Base-by-base conservation (phyloP, 2,888 invertebrate species). In the Acronicta psi region DNA sequence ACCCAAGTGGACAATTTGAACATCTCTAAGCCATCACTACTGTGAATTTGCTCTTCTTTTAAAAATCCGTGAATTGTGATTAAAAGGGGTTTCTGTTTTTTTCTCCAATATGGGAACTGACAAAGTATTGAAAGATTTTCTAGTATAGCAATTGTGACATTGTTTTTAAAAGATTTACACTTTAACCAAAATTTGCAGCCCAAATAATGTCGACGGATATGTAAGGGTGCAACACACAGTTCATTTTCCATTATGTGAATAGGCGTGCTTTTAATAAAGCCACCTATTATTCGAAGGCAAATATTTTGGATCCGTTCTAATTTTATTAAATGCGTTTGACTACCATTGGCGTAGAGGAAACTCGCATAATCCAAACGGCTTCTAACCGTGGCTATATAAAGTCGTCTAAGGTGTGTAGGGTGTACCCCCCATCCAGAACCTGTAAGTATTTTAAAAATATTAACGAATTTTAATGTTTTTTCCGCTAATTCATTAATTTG, bases 1-100 rank as follows among this genome's bases (percentile, higher is more conserved):
- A 34, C 34, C 34, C 34, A 38, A 38, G 34, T 34, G n/a, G n/a
- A n/a, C 34, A 34, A 5, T 34, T 34, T 34, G n/a, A 34, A 34
- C 34, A 34, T 34, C 34, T 34, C 34, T 7, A 34, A n/a, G 7
- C 34, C 34, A 6, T 34, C 34, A n/a, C 34, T 34, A n/a, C 4
- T n/a, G n/a, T 34, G 6, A n/a, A 34, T 34, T n/a, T 34, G 4
- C 0, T n/a, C 7, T n/a, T 34, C n/a, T n/a, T 34, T 34, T 34
- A 34, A 34, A 34, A n/a, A 6, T n/a, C n/a, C n/a, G 34, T 34
- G 34, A 34, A 34, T n/a, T 5, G n/a, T 34, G 6, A 34, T 34
- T 34, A 34, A 34, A 0, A 34, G n/a, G 34, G 34, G 34, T 6
- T 34, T 34, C n/a, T 34, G 34, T 6, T 34, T 34, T 34, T n/a